Evolutionary conservation across 1,140 invertebrate species (phyloP).

Genomic region (Ctenoplectra terminalis): DNA sequence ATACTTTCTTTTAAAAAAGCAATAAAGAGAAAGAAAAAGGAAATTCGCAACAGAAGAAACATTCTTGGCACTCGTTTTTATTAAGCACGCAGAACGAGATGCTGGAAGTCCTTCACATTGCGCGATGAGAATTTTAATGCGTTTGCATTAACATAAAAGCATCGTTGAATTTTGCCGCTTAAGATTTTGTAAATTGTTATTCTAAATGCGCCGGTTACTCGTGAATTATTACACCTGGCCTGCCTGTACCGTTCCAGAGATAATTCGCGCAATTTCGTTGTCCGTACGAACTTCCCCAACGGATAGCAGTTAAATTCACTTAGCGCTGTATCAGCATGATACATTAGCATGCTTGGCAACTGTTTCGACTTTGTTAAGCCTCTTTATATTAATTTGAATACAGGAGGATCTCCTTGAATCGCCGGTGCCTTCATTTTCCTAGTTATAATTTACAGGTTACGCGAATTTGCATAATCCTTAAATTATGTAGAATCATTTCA

Average conservation of each 20-base stretch:
- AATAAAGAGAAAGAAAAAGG: no score
- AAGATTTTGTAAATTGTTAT: slow-evolving; percentile 56
- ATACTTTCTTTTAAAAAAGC: no score
- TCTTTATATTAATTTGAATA: slow-evolving; percentile 42
- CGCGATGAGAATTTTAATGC: slow-evolving; percentile 45
- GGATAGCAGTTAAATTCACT: slow-evolving; percentile 49
- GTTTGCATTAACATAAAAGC: slow-evolving; percentile 41
- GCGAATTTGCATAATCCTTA: not conserved
- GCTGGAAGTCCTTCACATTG: slow-evolving; percentile 23
- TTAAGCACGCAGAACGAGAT: slow-evolving; percentile 38
- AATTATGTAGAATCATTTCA: no score
- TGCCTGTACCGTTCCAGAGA: not conserved
- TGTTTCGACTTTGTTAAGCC: slow-evolving; percentile 39
- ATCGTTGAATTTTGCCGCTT: slow-evolving; percentile 6
- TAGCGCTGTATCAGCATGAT: slow-evolving; percentile 47
- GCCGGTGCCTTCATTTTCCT: not conserved
- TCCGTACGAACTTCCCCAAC: not conserved
- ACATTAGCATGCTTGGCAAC: slow-evolving; percentile 43
- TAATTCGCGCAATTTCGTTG: slow-evolving; percentile 48
- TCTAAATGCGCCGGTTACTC: slow-evolving; percentile 45
- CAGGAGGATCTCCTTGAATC: not conserved
- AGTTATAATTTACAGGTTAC: slow-evolving; percentile 1
- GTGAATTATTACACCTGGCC: slow-evolving; percentile 40
- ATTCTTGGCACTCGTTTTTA: slow-evolving; percentile 29
- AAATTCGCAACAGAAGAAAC: no score